Base-by-base conservation (phyloP, 2,797 vertebrate genomes). In the Champsocephalus gunnari region DNA sequence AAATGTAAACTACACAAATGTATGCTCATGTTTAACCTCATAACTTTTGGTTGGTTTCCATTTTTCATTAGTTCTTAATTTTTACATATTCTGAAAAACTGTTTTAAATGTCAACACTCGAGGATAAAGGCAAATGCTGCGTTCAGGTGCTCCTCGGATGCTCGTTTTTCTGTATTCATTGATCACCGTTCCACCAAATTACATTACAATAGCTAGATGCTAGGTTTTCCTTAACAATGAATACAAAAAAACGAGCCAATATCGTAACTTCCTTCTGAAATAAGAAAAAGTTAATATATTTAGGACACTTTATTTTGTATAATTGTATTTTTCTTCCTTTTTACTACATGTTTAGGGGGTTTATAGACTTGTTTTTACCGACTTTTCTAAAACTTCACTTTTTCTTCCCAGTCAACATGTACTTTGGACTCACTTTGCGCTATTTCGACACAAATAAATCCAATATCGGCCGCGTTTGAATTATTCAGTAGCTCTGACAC, bases 401-500 rank as follows among this genome's bases (percentile, higher is more conserved):
- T 7, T 12, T 57, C 38, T 45, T 19, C 10, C 14, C 14, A 10
- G 10, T 0, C 50, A 44, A 1, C 17, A 24, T 51, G n/a, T 38
- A 6, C 66, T 55, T 53, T 49, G 28, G 13, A 19, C 9, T 24
- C 10, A 2, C 19, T 5, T 24, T 5, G 1, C 1, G 9, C 53
- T 14, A 51, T 12, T 17, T 41, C 45, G 53, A 9, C 5, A 28
- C 41, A 48, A 74, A 34, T 53, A 13, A 47, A 47, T 64, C 62
- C 13, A 5, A 11, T 48, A 73, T 48, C 65, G 2, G 49, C 13
- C 6, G 17, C 44, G 73, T 67, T 50, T 73, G n/a, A 72, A 60
- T 47, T 12, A 38, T 19, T 6, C 16, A 2, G 17, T 0, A 12
- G 17, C 12, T 16, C 38, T 2, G 55, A 48, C 28, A 2, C 45